Conservation (phyloP, 2,888 invertebrate genomes). For the Myathropa florea region DNA sequence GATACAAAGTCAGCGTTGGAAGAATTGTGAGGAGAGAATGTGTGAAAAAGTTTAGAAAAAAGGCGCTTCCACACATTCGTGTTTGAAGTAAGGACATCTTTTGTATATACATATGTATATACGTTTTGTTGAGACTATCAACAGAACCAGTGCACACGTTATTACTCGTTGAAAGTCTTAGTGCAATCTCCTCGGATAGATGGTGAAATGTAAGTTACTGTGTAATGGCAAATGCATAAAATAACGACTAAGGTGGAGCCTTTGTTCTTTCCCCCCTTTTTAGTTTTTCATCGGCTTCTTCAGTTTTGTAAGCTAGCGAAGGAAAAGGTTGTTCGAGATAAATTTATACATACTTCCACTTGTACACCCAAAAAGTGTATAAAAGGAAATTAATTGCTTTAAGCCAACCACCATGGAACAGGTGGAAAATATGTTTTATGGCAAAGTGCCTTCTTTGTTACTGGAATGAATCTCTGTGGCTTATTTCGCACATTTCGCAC, state of each 20-base stretch:
- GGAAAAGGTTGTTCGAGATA: constrained; percentile 29
- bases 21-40: constrained; percentile 39
- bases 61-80: neutral
- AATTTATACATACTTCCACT: constrained; percentile 6
- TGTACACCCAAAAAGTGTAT: constrained; percentile 26
- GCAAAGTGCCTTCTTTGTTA: constrained; percentile 50
- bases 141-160: constrained; percentile 51
- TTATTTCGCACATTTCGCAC: constrained; percentile 11
- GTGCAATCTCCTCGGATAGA: constrained; percentile 30
- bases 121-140: constrained; percentile 47
- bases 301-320: constrained; percentile 17
- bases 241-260: constrained; percentile 55
- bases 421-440: constrained; percentile 67
- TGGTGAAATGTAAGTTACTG: constrained; percentile 60
- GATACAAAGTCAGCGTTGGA: constrained; percentile 50
- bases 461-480: constrained; percentile 51
- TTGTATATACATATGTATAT: constrained; percentile 40
- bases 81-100: constrained; percentile 47
- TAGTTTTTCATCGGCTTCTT: neutral
- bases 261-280: constrained; percentile 12
- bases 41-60: constrained; percentile 8
- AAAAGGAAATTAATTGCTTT: constrained; percentile 68
- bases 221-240: constrained; percentile 68
- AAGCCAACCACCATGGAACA: constrained; percentile 60
- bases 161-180: constrained; percentile 56